Evolutionary conservation across 2,113 vertebrate genomes (phyloP), one percentile per base, ranked within the genome.

Genomic region (Sebastes schlegelii): DNA sequence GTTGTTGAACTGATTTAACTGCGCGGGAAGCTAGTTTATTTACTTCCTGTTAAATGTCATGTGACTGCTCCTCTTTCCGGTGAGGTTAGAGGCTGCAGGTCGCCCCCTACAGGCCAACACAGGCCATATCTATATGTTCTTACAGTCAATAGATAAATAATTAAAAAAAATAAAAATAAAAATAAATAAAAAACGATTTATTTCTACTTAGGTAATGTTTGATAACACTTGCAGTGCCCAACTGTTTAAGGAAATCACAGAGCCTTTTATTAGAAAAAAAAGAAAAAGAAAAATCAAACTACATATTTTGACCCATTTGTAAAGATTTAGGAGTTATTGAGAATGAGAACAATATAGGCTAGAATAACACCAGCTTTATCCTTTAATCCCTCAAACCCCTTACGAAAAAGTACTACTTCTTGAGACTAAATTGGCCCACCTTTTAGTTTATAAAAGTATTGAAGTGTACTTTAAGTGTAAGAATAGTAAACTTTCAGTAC

Each of bases 1-100:
- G 54, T 40, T 0, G 5, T 21, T n/a, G 0, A 6, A 1, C 12
- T 6, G 2, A 34, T 81, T 79, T 23, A 23, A 86, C 82, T 68
- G 74, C 93, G 90, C 93, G 91, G 88, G 93, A 93, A 93, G 3
- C 19, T 46, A 6, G 66, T 83, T 92, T 94, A 93, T 94, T 94
- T 95, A 94, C 93, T 93, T 93, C 91, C 91, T 45, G 66, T 73
- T 60, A 11, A 6, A 66, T 8, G 84, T 94, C 90, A 94, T 84
- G 54, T 92, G 88, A 4, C 6, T 9, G 7, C 1, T 1, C 1
- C 0, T 46, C 0, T 0, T 91, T 86, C 82, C 79, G 64, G 83
- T 45, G 3, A 5, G 9, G 0, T 1, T 6, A 16, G 46, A 4
- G 4, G 51, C 61, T 54, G 43, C 0, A 74, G 8, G 13, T 14